A percentile compares a stretch with the other conserved stretches of the same genome.
Conservation (phyloP, 2,113 vertebrate genomes). For the Pithys albifrons region DNA sequence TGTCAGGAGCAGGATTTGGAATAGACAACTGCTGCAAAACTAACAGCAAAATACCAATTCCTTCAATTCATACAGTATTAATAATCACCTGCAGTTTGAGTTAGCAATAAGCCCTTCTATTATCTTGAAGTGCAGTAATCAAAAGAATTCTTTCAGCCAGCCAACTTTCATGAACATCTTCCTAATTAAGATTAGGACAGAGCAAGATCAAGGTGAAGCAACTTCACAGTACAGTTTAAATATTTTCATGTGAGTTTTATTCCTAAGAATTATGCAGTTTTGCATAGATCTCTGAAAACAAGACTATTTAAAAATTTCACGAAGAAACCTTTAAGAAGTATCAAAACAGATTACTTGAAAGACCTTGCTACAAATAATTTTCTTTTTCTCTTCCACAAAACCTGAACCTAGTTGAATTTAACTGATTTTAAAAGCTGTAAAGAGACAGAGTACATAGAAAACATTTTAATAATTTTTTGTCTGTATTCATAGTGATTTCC, state of each 20-base stretch:
- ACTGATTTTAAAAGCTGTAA: slow-evolving; percentile 60
- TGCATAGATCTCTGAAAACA: slow-evolving; percentile 27
- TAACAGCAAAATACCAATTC: not conserved
- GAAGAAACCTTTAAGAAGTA: slow-evolving; percentile 67
- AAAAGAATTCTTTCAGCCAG: not conserved
- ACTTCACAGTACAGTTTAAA: not conserved
- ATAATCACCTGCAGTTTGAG: not conserved
- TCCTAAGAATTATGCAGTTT: not conserved
- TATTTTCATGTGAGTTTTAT: not conserved
- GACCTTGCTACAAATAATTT: slow-evolving; percentile 21
- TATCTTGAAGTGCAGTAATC: not conserved
- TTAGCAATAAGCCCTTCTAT: not conserved
- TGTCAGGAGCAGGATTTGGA: slow-evolving; percentile 15
- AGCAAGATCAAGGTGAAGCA: not conserved
- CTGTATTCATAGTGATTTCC: slow-evolving; percentile 28
- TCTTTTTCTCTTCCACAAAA: slow-evolving; percentile 52
- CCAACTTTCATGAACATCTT: not conserved
- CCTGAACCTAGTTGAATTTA: slow-evolving; percentile 51
- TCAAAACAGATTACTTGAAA: slow-evolving; percentile 61
- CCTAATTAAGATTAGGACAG: not conserved
- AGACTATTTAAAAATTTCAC: slow-evolving; percentile 57
- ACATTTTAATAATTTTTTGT: not conserved
- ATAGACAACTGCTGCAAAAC: not conserved
- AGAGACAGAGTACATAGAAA: slow-evolving; percentile 15
- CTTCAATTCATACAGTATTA: not conserved